Evolutionary conservation across 2,113 vertebrate species (phyloP), one percentile per base, ranked within the genome.

Genomic region (Mugil cephalus): DNA sequence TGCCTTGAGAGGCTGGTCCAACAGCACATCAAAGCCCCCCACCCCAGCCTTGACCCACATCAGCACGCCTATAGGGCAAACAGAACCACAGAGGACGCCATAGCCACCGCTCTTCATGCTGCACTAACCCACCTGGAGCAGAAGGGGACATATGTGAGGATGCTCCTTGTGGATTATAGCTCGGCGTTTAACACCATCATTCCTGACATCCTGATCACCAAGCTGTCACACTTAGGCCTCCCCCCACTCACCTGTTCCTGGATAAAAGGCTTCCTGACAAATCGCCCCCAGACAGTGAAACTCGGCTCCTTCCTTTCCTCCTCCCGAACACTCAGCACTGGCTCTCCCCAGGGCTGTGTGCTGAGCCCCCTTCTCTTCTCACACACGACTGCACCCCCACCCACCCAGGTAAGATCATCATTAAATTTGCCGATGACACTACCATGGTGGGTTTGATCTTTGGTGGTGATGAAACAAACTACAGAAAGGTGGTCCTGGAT

Each of bases 181-280:
- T 30, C 24, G 2, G 24, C 24, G 5, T 30, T 30, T 15, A 36
- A 14, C 8, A 36, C 51, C 4, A 17, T 38, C 14, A 0, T 43
- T 3, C 47, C 24, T 9, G 46, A 9, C 42, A 47, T n/a, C n/a
- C 8, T 56, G 40, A 17, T 11, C 14, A 38, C 10, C 8, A 38
- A 62, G 5, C 47, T 36, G 7, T 7, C 35, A 0, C 15, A 2
- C 14, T 34, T 46, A 0, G 0, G 40, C 8, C 0, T 72, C 14
- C 15, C 9, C 13, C 17, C 11, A 6, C 7, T 0, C 19, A 35
- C 43, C 8, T 54, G 55, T 18, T 15, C 55, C 8, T 24, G 15
- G 42, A 63, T 55, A 6, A 45, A 63, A 6, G 50, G 55, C 30
- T 63, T 63, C 7, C 59, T 55, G 3, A 39, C 34, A 5, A 5